These are phyloP conservation scores for Pithys albifrons DNA, from an alignment of 2,113 vertebrate genomes.

Conservation along the genomic window DNA sequence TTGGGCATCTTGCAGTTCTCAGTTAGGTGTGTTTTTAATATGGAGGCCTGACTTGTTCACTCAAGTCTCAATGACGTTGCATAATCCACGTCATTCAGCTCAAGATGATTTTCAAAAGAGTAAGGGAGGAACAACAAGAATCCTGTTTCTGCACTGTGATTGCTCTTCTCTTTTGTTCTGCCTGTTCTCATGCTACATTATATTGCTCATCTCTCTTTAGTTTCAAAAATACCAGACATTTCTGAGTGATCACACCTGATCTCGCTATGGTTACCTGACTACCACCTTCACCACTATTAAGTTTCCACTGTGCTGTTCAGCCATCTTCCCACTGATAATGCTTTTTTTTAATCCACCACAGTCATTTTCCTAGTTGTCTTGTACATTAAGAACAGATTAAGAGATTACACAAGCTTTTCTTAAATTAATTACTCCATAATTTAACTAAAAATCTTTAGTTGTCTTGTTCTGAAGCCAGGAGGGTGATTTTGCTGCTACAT, in stretches of 20 bases:
- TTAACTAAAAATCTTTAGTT: not conserved
- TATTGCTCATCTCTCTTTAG: not conserved
- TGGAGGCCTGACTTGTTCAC: not conserved
- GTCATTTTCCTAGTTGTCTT: not conserved
- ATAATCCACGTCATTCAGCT: not conserved
- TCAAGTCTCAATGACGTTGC: not conserved
- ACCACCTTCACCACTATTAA: not conserved
- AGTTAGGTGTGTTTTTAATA: not conserved
- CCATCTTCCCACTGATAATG: not conserved
- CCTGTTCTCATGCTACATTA: not conserved
- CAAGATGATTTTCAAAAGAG: not conserved
- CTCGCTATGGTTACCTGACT: not conserved
- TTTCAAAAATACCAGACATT: not conserved
- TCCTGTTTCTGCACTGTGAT: not conserved
- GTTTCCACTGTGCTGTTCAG: not conserved
- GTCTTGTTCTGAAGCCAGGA: not conserved
- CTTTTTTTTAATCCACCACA: not conserved
- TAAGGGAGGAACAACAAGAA: not conserved
- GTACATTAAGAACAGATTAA: not conserved
- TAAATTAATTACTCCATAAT: not conserved
- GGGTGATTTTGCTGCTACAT: not conserved
- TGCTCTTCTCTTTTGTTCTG: not conserved
- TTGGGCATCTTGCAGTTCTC: not conserved
- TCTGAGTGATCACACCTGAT: rapidly evolving
- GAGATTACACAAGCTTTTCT: not conserved